These are phyloP conservation scores for Epizoanthus scotinus DNA, from an alignment of 92 coral and sea anemone species.

Conservation along the genomic window DNA sequence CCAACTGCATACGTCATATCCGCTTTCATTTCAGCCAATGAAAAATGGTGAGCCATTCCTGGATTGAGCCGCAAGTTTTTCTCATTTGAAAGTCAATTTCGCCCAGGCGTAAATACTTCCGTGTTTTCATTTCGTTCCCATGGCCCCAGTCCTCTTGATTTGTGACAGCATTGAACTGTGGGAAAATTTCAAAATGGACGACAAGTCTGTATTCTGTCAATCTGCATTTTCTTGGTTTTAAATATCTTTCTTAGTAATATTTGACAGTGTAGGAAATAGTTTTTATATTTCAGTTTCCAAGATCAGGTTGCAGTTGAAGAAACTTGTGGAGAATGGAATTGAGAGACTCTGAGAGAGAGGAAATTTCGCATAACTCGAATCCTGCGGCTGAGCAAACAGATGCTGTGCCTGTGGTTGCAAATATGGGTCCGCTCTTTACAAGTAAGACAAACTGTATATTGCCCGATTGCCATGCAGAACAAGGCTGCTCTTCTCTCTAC, in stretches of 20 bases:
- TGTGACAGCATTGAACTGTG: not conserved
- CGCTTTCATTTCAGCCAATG: no score
- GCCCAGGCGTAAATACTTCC: slow-evolving; percentile 29
- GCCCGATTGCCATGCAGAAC: no score
- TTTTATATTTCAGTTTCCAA: no score
- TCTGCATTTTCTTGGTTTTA: no score
- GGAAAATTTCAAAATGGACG: slow-evolving; percentile 49
- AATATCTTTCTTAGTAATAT: not conserved
- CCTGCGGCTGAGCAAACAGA: not conserved
- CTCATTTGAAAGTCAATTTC: not conserved
- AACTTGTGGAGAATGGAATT: not conserved
- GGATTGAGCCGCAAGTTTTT: no score
- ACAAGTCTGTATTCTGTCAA: no score
- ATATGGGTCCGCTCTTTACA: not conserved
- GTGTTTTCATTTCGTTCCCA: slow-evolving; percentile 9
- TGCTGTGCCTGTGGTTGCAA: not conserved
- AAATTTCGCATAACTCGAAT: not conserved
- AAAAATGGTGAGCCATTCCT: no score
- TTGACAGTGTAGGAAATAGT: not conserved
- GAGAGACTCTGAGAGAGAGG: not conserved
- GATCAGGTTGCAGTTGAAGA: not conserved
- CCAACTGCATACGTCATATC: no score
- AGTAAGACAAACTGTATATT: not conserved
- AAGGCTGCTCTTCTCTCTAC: not conserved
- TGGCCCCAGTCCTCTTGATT: not conserved